Percentiles rank a stretch among this genome's conserved stretches.
Conservation (phyloP, 2,113 vertebrate genomes). For the Onychorhynchus coronatus region DNA sequence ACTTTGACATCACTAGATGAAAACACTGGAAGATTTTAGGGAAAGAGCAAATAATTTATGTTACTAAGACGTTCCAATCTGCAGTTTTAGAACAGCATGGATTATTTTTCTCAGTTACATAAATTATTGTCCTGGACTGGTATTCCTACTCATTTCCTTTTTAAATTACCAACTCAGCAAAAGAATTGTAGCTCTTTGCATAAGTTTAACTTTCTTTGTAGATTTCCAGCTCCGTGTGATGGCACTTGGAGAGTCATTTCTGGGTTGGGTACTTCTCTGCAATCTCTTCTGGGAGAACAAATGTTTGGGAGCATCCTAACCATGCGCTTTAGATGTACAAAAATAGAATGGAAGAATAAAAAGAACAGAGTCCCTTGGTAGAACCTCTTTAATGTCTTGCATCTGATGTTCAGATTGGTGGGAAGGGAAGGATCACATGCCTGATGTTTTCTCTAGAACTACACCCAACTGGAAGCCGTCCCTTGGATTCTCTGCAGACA, state of each 20-base stretch:
- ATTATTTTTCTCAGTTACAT: slow-evolving; percentile 11
- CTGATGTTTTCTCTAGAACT: slow-evolving; percentile 56
- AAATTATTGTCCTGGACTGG: slow-evolving; percentile 6
- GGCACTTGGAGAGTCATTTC: background rate
- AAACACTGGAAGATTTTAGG: slow-evolving; percentile 7
- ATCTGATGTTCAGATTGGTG: slow-evolving; percentile 54
- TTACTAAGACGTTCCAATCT: background rate
- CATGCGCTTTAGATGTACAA: slow-evolving; percentile 41
- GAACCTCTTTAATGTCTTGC: slow-evolving; percentile 49
- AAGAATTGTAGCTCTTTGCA: slow-evolving; percentile 15
- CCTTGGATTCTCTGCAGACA: slow-evolving; percentile 34
- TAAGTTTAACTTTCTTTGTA: slow-evolving; percentile 6
- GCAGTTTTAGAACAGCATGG: background rate
- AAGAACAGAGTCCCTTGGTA: slow-evolving; percentile 41
- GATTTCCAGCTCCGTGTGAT: background rate
- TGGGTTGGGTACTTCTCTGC: background rate
- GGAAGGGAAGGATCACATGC: slow-evolving; percentile 35
- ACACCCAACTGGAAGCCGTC: slow-evolving; percentile 50
- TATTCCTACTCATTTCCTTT: background rate
- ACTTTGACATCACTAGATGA: background rate
- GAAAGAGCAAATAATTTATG: slow-evolving; percentile 2
- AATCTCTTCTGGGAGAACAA: slow-evolving; percentile 33
- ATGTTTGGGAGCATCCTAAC: slow-evolving; percentile 31
- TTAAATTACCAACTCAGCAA: background rate
- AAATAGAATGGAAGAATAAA: slow-evolving; percentile 55